Conservation (phyloP, 1,140 invertebrate species). For the Zelostemma sp. region DNA sequence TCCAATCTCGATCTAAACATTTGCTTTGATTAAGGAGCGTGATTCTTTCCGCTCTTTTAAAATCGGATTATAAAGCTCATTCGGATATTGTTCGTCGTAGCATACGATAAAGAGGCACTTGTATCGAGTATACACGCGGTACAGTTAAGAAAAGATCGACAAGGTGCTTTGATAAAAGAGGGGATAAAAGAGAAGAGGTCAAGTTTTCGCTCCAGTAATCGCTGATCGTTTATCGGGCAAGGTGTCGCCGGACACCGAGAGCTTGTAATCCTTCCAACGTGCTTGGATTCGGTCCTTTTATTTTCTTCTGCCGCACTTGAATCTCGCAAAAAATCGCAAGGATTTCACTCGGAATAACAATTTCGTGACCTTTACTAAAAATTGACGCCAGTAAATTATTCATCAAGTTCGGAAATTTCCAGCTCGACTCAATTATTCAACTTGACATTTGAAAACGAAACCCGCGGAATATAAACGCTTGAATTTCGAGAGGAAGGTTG, state of each 20-base stretch:
- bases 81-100: conserved; percentile 30
- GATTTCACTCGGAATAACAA: too few relatives aligned
- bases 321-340: too few relatives aligned
- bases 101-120: conserved; percentile 23
- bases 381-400: not conserved
- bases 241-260: conserved; percentile 17
- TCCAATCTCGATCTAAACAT: not conserved
- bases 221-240: conserved; percentile 56
- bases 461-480: not conserved
- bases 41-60: not conserved
- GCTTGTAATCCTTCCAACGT: conserved; percentile 6
- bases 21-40: conserved; percentile 1
- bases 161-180: conserved; percentile 28
- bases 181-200: conserved; percentile 49
- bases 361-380: conserved; percentile 19
- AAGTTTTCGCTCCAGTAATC: conserved; percentile 61
- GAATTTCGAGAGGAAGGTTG: too few relatives aligned
- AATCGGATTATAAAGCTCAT: not conserved
- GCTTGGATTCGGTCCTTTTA: conserved; percentile 17
- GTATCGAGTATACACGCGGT: conserved; percentile 7
- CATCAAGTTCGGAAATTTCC: not conserved
- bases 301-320: conserved; percentile 2
- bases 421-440: too few relatives aligned
- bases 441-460: not conserved
- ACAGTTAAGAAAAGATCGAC: conserved; percentile 17